Base-by-base conservation (phyloP, 2,113 vertebrate genomes). In the Coreoperca whiteheadi region DNA sequence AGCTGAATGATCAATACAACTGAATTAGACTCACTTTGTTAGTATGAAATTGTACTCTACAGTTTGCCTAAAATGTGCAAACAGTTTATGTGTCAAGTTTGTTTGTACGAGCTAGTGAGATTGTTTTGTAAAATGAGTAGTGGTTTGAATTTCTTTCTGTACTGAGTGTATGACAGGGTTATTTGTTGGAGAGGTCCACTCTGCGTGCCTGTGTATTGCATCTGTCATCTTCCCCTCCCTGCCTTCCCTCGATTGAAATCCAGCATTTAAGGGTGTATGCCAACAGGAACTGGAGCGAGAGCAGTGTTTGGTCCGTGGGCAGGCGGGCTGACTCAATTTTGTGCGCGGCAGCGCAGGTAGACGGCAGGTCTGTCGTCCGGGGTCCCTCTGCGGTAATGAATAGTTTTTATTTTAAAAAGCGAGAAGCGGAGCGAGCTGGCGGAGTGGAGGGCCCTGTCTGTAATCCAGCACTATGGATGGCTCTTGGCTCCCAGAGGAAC, bases 321-420 rank as follows among this genome's bases (percentile, higher is more conserved):
- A 71, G 54, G 66, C 81, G 12, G 73, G 60, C 81, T 76, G 83
- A 89, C 85, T 89, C 78, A 87, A 86, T 91, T 88, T 92, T 64
- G 70, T 76, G 74, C 8, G n/a, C 69, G 51, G 21, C 68, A 67
- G 68, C 41, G 32, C 84, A 89, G 92, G 93, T 88, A 86, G 90
- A 81, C 53, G 51, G 70, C 84, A 76, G 71, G 81, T 89, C 74
- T 73, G 51, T 69, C 74, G 39, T n/a, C 53, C 9, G 0, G 50
- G 77, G 83, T 74, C 82, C 78, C 89, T 79, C 60, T 1, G 76
- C 46, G 8, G 82, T 92, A 91, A 94, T 92, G 91, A 94, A 94
- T 89, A 89, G 92, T 91, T 87, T 94, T 93, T 95, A 94, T 94
- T 94, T 92, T 79, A 87, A 90, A 91, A 89, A 90, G 88, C 88